These are phyloP conservation scores for Eulimnadia texana DNA, from an alignment of 1,140 invertebrate genomes.

Conservation along the genomic window DNA sequence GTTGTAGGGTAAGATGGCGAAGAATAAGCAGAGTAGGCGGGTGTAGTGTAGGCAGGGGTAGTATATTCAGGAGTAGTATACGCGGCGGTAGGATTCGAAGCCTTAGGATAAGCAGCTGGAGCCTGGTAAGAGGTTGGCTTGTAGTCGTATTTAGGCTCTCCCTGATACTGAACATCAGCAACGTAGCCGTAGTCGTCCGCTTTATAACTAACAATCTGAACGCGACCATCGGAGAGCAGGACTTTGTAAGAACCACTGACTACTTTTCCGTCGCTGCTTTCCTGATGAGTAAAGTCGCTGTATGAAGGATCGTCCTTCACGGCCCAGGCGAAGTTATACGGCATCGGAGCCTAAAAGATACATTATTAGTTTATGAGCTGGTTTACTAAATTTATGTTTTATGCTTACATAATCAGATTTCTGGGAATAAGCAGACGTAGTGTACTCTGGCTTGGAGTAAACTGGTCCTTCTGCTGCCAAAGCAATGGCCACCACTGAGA, in stretches of 20 bases:
- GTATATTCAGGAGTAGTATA: background rate
- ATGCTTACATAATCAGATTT: background rate
- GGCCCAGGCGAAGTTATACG: slow-evolving; percentile 24
- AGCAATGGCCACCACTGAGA: no score
- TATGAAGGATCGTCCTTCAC: slow-evolving; percentile 22
- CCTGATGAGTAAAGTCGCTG: slow-evolving; percentile 21
- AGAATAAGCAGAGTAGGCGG: no score
- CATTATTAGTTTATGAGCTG: background rate
- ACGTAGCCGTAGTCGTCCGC: slow-evolving; percentile 10
- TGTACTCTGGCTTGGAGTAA: no score
- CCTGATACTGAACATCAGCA: slow-evolving; percentile 13
- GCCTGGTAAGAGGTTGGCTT: slow-evolving; percentile 3
- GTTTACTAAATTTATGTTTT: no score
- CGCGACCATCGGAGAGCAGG: slow-evolving; percentile 16
- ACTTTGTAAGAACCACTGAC: slow-evolving; percentile 15
- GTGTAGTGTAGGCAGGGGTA: background rate
- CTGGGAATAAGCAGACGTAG: no score
- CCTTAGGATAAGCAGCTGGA: background rate
- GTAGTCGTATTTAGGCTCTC: slow-evolving; percentile 1
- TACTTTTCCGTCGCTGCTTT: slow-evolving; percentile 21
- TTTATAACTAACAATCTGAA: slow-evolving; percentile 16
- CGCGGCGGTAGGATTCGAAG: background rate
- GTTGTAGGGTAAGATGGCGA: no score
- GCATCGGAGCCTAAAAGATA: slow-evolving; percentile 18
- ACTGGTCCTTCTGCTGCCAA: no score